Base-by-base conservation (phyloP, 1,140 invertebrate genomes). In the Amphibalanus amphitrite region DNA sequence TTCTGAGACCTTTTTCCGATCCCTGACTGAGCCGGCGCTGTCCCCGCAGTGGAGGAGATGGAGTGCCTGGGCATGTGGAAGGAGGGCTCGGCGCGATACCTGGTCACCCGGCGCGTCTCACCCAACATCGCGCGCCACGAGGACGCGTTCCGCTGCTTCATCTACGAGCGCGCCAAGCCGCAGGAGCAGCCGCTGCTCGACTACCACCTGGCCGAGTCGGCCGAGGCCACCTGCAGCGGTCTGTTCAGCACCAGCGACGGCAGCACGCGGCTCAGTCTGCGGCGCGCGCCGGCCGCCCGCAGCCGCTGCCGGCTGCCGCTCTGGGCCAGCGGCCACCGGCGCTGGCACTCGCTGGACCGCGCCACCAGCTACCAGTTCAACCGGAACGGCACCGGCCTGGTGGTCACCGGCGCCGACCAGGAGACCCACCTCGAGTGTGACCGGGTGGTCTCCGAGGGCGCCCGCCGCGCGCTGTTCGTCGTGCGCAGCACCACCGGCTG, bases 81-180 rank as follows among this genome's bases (percentile, higher is more conserved):
- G 80, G 91, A 93, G 78, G 90, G 91, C 17, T 91, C 89, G 76
- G 90, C 89, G 70, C 83, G 89, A 67, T 94, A 92, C 80, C 83
- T 93, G 72, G 90, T 93, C 28, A 68, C 70, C 10, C 47, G 47
- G 17, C 47, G 47, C 47, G 47, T 59, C 47, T 59, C 47, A 13
- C 20, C 47, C 10, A 23, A 1, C 47, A 20, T 59, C 47, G 17
- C 47, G 13, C 10, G 13, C 74, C 92, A 93, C 81, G 92, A 95
- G 80, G 92, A 95, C 79, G 86, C 90, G 71, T 95, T 92, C 81
- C 84, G 92, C 73, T 95, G 93, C 83, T 95, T 94, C 82, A 90
- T 95, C 47, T 93, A 91, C 81, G 91, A 93, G 81, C 72, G 71
- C 1, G 75, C 76, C 25, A 78, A 76, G 70, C 71, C 75, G 17